Base-by-base conservation (phyloP, 2,113 vertebrate species). In the Naja naja region DNA sequence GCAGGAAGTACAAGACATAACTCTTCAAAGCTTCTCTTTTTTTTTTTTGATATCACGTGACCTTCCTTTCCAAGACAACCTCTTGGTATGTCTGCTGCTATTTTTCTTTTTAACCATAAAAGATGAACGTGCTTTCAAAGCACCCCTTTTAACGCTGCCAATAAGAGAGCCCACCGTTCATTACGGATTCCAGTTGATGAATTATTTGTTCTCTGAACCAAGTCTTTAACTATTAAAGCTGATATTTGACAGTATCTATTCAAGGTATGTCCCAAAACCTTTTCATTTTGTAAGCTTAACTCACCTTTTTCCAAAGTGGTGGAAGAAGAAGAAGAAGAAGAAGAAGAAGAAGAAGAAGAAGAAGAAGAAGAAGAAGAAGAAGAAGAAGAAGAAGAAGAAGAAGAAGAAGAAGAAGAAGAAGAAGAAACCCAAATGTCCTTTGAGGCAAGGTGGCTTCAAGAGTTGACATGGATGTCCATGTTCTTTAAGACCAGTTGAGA, bases 401-500 rank as follows among this genome's bases (percentile, higher is more conserved):
- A n/a, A n/a, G n/a, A n/a, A n/a, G n/a, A n/a, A n/a, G n/a, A n/a
- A n/a, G n/a, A n/a, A n/a, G n/a, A n/a, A n/a, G n/a, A n/a, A n/a
- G n/a, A n/a, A n/a, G n/a, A n/a, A n/a, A n/a, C 27, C 86, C 27
- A 22, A 47, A 53, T 85, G 54, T 92, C 47, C 0, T 81, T 92
- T 90, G 90, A 89, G 86, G 74, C 0, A 53, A 12, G 64, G 52
- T 69, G 91, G 92, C 92, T 97, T 91, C 85, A 45, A 34, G 9
- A 10, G 92, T 45, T 56, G 4, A 12, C 90, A 43, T 56, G 93
- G 88, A 43, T n/a, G 93, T 96, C 53, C 34, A 6, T 18, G 34
- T 60, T 91, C 56, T 95, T 96, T 90, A 92, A 92, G 7, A 88
- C 58, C 86, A 39, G 85, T 52, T 95, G 91, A 93, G 93, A 43